These are phyloP conservation scores for Seira sanloemensis DNA, from an alignment of 2,888 invertebrate species.

Conservation along the genomic window DNA sequence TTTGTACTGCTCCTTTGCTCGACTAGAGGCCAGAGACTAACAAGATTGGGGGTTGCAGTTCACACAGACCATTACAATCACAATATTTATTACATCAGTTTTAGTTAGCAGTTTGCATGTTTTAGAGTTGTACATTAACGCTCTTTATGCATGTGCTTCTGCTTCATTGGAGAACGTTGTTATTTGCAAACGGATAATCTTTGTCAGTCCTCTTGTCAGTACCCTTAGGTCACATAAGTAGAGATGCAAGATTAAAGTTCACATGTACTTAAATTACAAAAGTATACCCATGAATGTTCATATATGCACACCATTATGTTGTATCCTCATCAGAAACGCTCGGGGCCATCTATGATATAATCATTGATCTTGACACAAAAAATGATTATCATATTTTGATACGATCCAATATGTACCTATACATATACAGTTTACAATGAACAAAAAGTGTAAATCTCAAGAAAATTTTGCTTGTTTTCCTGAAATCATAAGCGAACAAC, in stretches of 20 bases:
- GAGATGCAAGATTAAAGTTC: neutral
- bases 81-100: too few relatives aligned
- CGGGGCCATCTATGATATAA: constrained; percentile 62
- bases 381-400: constrained; percentile 58
- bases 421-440: too few relatives aligned
- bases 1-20: neutral
- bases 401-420: constrained; percentile 2
- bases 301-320: neutral
- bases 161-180: too few relatives aligned
- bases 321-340: constrained; percentile 18
- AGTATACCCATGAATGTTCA: neutral
- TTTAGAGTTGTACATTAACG: too few relatives aligned
- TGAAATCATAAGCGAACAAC: constrained; percentile 3
- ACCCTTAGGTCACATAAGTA: neutral
- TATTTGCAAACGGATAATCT: too few relatives aligned
- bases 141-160: too few relatives aligned
- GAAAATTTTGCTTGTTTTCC: constrained; percentile 26
- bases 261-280: neutral
- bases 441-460: constrained; percentile 19
- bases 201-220: too few relatives aligned
- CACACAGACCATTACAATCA: too few relatives aligned
- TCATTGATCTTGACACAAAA: constrained; percentile 65
- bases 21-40: neutral
- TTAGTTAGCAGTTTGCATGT: too few relatives aligned
- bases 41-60: too few relatives aligned